phyloP scores from a whole-genome alignment of 2,797 vertebrate genomes.

The Leptoclinus maculatus region DNA sequence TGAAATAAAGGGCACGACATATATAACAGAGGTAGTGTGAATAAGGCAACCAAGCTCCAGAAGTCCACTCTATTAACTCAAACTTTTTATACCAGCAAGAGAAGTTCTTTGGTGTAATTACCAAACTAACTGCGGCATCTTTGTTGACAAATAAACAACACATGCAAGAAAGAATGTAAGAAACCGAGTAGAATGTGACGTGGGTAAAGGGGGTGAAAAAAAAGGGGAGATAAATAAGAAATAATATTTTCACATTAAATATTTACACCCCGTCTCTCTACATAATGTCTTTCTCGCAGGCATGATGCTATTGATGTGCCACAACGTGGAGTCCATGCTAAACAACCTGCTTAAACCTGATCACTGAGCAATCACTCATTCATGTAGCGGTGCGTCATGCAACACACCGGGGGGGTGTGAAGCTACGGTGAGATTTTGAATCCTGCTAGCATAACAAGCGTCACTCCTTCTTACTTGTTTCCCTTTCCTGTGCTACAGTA shows the following conservation, averaged over 20 bases:
- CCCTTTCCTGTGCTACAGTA: constrained; percentile 17
- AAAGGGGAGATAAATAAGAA: constrained; percentile 6
- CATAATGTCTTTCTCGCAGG: neutral
- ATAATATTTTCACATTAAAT: constrained; percentile 22
- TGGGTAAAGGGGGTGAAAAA: constrained; percentile 2
- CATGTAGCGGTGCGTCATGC: neutral
- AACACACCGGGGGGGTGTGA: constrained; percentile 1
- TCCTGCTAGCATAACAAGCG: constrained; percentile 29
- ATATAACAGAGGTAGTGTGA: neutral
- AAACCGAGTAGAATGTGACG: neutral
- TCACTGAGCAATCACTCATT: constrained; percentile 12
- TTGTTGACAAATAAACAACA: neutral
- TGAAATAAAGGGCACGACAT: neutral
- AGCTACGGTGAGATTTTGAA: constrained; percentile 40
- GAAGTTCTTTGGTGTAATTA: neutral
- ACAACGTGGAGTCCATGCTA: constrained; percentile 11
- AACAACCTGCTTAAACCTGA: constrained; percentile 23
- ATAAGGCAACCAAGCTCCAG: neutral
- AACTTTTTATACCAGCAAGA: neutral
- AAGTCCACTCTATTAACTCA: neutral
- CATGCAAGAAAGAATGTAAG: neutral
- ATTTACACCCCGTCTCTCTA: constrained; percentile 17
- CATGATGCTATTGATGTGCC: constrained; percentile 16
- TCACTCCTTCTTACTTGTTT: constrained; percentile 22
- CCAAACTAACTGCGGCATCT: neutral